phyloP scores from a whole-genome alignment of 2,113 vertebrate genomes.

The Sinocyclocheilus rhinocerous region DNA sequence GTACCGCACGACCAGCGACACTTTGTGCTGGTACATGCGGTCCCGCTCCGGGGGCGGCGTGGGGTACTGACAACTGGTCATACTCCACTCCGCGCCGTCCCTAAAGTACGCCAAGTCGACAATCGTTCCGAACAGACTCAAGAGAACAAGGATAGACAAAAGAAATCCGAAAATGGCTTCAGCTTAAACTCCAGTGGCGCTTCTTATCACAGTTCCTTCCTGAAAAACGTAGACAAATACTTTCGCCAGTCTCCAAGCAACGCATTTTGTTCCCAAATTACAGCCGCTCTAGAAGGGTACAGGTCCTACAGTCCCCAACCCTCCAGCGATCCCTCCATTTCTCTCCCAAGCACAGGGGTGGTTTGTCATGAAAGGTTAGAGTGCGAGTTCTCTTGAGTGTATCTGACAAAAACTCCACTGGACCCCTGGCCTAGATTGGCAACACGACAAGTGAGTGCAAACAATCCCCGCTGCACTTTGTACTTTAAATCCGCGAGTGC shows the following conservation, averaged over 20 bases:
- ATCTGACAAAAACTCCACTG: conserved; percentile 16
- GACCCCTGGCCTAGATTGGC: conserved; percentile 19
- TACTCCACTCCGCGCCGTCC: conserved; percentile 78
- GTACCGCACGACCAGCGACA: conserved; percentile 92
- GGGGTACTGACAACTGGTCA: conserved; percentile 88
- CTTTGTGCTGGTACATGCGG: conserved; percentile 88
- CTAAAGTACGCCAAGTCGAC: conserved; percentile 68
- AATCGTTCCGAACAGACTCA: conserved; percentile 33
- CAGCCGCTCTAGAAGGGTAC: conserved; percentile 62
- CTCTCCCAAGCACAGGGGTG: conserved; percentile 49
- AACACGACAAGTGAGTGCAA: conserved; percentile 26
- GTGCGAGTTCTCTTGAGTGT: conserved; percentile 17
- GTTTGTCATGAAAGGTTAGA: conserved; percentile 34
- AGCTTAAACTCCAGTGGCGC: conserved; percentile 66
- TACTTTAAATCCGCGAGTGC: conserved; percentile 49
- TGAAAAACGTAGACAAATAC: conserved; percentile 62
- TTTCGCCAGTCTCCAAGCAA: conserved; percentile 70
- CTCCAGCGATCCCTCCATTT: conserved; percentile 68
- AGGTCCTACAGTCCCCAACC: conserved; percentile 66
- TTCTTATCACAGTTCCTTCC: conserved; percentile 60
- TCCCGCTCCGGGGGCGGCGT: conserved; percentile 80
- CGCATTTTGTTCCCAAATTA: conserved; percentile 71
- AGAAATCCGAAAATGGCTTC: conserved; percentile 47
- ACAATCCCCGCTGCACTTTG: conserved; percentile 51
- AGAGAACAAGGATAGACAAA: conserved; percentile 45